Evolutionary conservation across 2,888 invertebrate genomes (phyloP), one percentile per base, ranked within the genome.

Genomic region (Graphium colonna): DNA sequence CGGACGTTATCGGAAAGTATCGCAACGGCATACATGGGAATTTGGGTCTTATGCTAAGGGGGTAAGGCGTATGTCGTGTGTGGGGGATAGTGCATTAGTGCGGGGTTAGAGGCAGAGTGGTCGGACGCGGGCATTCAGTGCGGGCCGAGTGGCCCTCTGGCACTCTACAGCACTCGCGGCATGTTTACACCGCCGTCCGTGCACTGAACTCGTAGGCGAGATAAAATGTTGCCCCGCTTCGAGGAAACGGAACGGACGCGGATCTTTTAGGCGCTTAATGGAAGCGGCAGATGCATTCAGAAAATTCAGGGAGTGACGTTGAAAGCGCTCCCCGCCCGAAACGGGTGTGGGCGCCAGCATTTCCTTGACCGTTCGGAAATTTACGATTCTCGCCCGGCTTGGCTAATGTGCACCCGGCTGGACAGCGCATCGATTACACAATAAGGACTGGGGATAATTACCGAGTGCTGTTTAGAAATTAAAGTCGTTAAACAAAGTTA

Each of bases 191-290:
- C 73, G 65, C 62, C 73, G 65, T 62, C 65, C 67, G 82, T 79
- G 72, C 82, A 81, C 72, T 82, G 84, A 83, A 82, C 83, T 72
- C 65, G 51, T 2, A 5, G 21, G 60, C 57, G 73, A 67, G 76
- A 78, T 79, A 77, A 79, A 79, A 78, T 74, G 79, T 71, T 73
- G 70, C 68, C 21, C 21, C 67, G 67, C 69, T 84, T 82, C 79
- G 73, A 69, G 72, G 83, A 84, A 83, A 74, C 73, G 76, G 72
- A 73, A 69, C 72, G 69, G 67, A 70, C 67, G 66, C 64, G 62
- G 69, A 60, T 72, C 69, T 67, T 67, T 71, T 67, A 55, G 65
- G 59, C 57, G 64, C 62, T 60, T 67, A 69, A 70, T 69, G 65
- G 67, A 69, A 62, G 57, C 65, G 64, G 65, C 62, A 66, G 64